Evolutionary conservation across 2,888 invertebrate species (phyloP).

Genomic region (Salpingus planirostris): DNA sequence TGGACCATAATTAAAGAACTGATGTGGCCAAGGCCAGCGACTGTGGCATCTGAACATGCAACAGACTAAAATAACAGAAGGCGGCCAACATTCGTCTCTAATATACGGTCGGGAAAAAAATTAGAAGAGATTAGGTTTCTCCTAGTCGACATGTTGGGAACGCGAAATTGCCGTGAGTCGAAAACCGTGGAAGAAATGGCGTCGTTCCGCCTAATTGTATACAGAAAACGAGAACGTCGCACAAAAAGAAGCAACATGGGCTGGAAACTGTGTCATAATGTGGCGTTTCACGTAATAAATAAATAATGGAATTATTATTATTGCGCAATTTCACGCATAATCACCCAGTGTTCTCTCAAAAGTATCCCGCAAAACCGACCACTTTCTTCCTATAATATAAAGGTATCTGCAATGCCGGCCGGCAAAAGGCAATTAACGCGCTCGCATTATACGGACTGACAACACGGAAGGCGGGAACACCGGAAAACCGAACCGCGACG

Average conservation of each 20-base stretch:
- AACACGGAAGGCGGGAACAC: too few species aligned
- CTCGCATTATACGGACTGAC: too few species aligned
- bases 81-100: slow-evolving; percentile 10
- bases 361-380: too few species aligned
- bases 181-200: too few species aligned
- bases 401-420: too few species aligned
- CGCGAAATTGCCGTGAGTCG: too few species aligned
- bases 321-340: slow-evolving; percentile 13
- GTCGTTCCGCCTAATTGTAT: too few species aligned
- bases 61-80: slow-evolving; percentile 13
- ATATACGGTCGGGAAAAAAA: slow-evolving; percentile 2
- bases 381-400: slow-evolving; percentile 12
- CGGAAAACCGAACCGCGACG: too few species aligned
- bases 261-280: too few species aligned
- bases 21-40: slow-evolving; percentile 20
- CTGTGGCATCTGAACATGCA: slow-evolving; percentile 18
- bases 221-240: too few species aligned
- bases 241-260: slow-evolving; percentile 21
- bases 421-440: too few species aligned
- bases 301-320: slow-evolving; percentile 9
- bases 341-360: slow-evolving; percentile 7
- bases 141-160: too few species aligned
- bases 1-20: slow-evolving; percentile 16
- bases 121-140: not conserved
- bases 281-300: slow-evolving; percentile 10